A percentile compares a stretch with the other conserved stretches of the same genome.
These are phyloP conservation scores for Drosophila yakuba DNA, from an alignment of 1,140 invertebrate genomes.

Conservation along the genomic window DNA sequence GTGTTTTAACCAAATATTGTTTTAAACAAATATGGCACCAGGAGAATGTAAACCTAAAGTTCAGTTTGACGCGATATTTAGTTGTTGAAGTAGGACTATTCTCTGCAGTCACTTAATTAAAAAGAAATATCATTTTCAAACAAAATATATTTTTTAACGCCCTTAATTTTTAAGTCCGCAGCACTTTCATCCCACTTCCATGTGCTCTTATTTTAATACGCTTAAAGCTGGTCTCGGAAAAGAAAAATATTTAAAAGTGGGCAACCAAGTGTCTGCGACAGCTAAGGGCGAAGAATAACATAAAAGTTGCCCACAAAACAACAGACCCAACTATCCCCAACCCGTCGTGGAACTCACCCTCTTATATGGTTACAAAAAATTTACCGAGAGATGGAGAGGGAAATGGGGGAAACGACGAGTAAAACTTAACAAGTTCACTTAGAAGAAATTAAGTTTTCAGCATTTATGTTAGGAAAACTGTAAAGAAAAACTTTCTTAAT, in stretches of 20 bases:
- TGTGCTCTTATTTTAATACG: constrained; percentile 59
- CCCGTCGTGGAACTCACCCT: neutral
- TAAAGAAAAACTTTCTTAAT: constrained; percentile 81
- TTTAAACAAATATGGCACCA: neutral
- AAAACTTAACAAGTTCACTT: constrained; percentile 82
- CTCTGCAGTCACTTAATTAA: too few relatives aligned
- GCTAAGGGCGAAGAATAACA: constrained; percentile 38
- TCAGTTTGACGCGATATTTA: neutral
- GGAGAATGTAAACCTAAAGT: neutral
- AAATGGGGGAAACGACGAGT: constrained; percentile 18
- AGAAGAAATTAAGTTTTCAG: constrained; percentile 81
- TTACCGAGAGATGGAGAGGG: constrained; percentile 6
- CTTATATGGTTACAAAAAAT: constrained; percentile 54
- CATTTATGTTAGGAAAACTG: constrained; percentile 81
- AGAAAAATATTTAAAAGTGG: constrained; percentile 26
- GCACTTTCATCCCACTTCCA: constrained; percentile 24
- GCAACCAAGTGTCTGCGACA: constrained; percentile 64
- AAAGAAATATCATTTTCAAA: too few relatives aligned
- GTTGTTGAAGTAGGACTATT: too few relatives aligned
- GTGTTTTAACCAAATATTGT: neutral
- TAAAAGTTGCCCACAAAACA: constrained; percentile 15
- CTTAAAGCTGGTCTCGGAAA: constrained; percentile 46
- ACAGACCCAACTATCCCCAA: neutral
- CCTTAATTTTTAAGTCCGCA: constrained; percentile 7
- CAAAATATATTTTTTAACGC: too few relatives aligned